Percentiles rank a stretch among this genome's conserved stretches.
Evolutionary conservation across 2,113 vertebrate genomes (phyloP).

Genomic region (Chionis minor): DNA sequence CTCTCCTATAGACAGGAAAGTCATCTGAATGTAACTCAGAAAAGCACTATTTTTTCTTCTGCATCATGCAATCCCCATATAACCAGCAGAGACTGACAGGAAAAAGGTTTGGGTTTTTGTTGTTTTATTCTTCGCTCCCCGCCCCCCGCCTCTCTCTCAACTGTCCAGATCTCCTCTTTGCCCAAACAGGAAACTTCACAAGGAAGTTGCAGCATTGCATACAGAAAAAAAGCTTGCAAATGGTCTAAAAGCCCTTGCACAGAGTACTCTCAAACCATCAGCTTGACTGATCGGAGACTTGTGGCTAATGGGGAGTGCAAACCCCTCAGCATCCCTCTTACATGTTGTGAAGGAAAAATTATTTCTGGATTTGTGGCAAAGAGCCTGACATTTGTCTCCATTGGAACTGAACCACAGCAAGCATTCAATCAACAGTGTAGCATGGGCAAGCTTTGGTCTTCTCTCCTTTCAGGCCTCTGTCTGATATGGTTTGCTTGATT

Average conservation of each 20-base stretch:
- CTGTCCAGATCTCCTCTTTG: conserved; percentile 5
- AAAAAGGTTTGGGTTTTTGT: background rate
- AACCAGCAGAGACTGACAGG: background rate
- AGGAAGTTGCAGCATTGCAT: background rate
- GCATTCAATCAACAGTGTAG: background rate
- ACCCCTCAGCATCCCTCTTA: background rate
- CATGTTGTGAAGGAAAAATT: background rate
- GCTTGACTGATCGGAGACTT: background rate
- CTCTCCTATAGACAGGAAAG: background rate
- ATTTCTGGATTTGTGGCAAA: background rate
- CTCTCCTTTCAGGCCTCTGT: background rate
- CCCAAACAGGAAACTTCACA: conserved; percentile 24
- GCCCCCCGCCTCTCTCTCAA: background rate
- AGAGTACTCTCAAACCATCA: background rate
- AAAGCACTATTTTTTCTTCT: background rate
- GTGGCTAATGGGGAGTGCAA: background rate
- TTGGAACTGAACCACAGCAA: background rate
- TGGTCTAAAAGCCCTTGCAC: background rate
- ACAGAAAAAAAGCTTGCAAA: background rate
- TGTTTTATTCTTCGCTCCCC: background rate
- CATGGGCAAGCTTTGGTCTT: accelerated
- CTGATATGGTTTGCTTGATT: background rate
- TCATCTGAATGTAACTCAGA: background rate
- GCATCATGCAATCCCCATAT: background rate
- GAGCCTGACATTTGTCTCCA: accelerated